phyloP scores from a whole-genome alignment of 2,113 vertebrate genomes.

The Mirounga angustirostris region DNA sequence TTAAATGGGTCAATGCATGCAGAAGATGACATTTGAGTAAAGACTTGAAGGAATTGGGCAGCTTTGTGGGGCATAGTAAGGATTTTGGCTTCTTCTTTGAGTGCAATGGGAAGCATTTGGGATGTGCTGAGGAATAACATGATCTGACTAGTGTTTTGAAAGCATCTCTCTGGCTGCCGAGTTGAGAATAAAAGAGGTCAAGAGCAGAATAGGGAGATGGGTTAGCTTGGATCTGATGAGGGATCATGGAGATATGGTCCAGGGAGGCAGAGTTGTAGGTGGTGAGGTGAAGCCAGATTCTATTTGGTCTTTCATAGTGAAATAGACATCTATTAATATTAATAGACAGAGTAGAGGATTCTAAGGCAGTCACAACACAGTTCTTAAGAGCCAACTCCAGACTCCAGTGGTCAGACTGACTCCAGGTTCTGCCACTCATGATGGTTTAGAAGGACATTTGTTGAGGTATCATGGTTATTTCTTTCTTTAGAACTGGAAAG shows the following conservation, averaged over 20 bases:
- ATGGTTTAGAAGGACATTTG: neutral
- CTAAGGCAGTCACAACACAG: neutral
- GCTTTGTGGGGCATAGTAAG: neutral
- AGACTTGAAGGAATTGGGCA: neutral
- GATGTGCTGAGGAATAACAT: neutral
- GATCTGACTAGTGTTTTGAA: neutral
- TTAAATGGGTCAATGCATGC: neutral
- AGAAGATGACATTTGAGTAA: neutral
- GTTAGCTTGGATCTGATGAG: neutral
- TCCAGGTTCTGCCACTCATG: neutral
- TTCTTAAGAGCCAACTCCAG: neutral
- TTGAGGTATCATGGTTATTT: neutral
- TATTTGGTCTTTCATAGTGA: neutral
- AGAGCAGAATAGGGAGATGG: neutral
- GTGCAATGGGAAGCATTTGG: neutral
- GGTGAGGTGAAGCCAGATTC: neutral
- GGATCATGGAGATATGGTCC: neutral
- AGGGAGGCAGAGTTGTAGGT: neutral
- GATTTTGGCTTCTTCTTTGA: neutral
- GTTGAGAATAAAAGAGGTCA: neutral
- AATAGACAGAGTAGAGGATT: no score
- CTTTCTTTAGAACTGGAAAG: conserved; percentile 46
- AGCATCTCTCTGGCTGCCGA: neutral
- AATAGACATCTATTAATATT: neutral
- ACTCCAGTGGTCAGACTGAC: neutral